phyloP scores from a whole-genome alignment of 2,888 invertebrate genomes.

The Malachius bipustulatus region DNA sequence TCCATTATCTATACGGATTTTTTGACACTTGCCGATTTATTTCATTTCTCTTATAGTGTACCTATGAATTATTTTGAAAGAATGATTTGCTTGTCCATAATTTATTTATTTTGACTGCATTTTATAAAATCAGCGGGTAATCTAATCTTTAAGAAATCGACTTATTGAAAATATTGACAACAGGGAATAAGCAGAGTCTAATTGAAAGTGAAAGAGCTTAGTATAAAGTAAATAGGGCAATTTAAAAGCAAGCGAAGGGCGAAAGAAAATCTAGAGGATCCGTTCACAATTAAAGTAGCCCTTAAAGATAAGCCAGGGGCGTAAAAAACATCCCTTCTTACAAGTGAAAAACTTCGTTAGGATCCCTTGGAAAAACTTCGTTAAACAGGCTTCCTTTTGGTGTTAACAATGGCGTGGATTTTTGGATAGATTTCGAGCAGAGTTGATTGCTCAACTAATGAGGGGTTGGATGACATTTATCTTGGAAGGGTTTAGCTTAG shows the following conservation, averaged over 20 bases:
- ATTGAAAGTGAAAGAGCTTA: conserved; percentile 27
- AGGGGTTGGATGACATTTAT: conserved; percentile 37
- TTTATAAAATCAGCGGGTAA: no score
- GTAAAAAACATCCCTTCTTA: conserved; percentile 36
- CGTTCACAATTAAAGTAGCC: conserved; percentile 37
- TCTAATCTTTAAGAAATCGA: conserved; percentile 6
- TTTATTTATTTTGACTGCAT: no score
- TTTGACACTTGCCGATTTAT: no score
- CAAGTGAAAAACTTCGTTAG: conserved; percentile 35
- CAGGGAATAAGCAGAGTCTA: conserved; percentile 24
- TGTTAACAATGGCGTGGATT: conserved; percentile 33
- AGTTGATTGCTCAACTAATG: conserved; percentile 34
- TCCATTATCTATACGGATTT: no score
- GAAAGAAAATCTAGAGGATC: conserved; percentile 30
- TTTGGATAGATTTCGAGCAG: no score
- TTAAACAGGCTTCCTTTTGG: conserved; percentile 25
- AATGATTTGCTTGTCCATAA: no score
- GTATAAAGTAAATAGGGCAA: conserved; percentile 34
- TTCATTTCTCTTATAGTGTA: no score
- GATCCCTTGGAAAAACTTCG: conserved; percentile 32
- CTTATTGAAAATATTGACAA: conserved; percentile 22
- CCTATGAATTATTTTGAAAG: no score
- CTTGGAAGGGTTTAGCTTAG: conserved; percentile 36
- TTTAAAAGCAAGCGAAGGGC: conserved; percentile 28
- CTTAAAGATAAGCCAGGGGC: conserved; percentile 38